phyloP scores from a whole-genome alignment of 2,888 invertebrate species.

The Drosophila imparisetae region DNA sequence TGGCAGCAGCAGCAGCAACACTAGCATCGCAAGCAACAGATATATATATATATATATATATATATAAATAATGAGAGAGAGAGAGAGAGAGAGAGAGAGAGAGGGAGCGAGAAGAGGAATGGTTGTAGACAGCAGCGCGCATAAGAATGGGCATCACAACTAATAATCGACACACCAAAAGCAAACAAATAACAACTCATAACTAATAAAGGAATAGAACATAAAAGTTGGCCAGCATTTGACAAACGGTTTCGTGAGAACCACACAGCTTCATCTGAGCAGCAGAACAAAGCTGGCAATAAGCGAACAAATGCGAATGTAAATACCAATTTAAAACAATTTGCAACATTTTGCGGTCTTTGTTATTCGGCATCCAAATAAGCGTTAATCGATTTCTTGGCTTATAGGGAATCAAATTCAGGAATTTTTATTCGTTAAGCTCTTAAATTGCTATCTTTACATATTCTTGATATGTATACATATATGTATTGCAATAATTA shows the following conservation, averaged over 20 bases:
- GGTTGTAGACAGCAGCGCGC: constrained; percentile 17
- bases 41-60: not conserved
- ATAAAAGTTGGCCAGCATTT: constrained; percentile 16
- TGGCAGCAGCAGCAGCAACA: constrained; percentile 10
- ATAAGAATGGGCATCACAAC: constrained; percentile 45
- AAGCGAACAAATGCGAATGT: not conserved
- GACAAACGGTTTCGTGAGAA: constrained; percentile 11
- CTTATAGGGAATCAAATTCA: not conserved
- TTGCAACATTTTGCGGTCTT: not conserved
- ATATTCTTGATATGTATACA: not conserved
- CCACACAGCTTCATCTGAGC: not conserved
- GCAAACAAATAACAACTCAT: not conserved
- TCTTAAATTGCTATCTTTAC: not conserved
- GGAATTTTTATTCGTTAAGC: not conserved
- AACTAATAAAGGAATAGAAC: constrained; percentile 24
- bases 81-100: constrained; percentile 3
- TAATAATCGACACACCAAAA: constrained; percentile 42
- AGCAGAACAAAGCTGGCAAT: not conserved
- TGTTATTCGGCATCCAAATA: not conserved
- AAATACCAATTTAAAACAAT: not conserved
- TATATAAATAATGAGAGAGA: not conserved
- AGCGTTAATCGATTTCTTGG: not conserved
- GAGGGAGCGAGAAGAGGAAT: constrained; percentile 4
- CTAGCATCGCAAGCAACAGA: not conserved
- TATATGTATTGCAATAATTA: not conserved